Evolutionary conservation across 2,113 vertebrate genomes (phyloP).

Genomic region (Micronycteris hirsuta): DNA sequence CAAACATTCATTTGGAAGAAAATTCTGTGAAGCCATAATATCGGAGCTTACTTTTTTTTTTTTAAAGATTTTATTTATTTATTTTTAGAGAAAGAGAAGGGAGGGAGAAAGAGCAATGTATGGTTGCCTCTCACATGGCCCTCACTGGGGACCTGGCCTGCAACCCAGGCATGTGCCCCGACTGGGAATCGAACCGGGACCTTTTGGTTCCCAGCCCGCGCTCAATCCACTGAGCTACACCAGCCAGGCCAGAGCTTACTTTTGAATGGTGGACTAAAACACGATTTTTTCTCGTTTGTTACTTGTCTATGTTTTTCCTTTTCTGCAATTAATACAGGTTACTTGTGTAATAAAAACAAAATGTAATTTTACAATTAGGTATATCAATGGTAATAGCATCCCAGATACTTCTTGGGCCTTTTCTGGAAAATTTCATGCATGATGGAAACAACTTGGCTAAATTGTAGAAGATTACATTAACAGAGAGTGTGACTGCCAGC

Average conservation of each 20-base stretch:
- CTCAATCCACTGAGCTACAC: too few relatives aligned
- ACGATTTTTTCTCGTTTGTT: not conserved
- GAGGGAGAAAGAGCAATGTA: too few relatives aligned
- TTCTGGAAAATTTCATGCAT: not conserved
- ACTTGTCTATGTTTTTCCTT: not conserved
- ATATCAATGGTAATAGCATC: not conserved
- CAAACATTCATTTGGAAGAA: not conserved
- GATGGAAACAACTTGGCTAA: not conserved
- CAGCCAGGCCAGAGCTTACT: not conserved
- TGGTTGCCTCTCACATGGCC: too few relatives aligned
- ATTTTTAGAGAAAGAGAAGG: too few relatives aligned
- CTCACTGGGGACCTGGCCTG: too few relatives aligned
- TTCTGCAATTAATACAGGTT: not conserved
- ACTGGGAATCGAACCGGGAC: too few relatives aligned
- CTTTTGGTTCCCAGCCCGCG: too few relatives aligned
- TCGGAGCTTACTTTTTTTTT: not conserved
- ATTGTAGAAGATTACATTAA: not conserved
- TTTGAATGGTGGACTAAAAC: not conserved
- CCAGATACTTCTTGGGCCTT: not conserved
- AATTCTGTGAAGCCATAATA: not conserved
- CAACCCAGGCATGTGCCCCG: too few relatives aligned
- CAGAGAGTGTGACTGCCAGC: not conserved
- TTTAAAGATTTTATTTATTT: too few relatives aligned
- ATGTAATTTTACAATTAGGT: not conserved
- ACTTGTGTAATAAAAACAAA: not conserved